phyloP scores from a whole-genome alignment of 2,113 vertebrate genomes.

The Cyanocitta stelleri region DNA sequence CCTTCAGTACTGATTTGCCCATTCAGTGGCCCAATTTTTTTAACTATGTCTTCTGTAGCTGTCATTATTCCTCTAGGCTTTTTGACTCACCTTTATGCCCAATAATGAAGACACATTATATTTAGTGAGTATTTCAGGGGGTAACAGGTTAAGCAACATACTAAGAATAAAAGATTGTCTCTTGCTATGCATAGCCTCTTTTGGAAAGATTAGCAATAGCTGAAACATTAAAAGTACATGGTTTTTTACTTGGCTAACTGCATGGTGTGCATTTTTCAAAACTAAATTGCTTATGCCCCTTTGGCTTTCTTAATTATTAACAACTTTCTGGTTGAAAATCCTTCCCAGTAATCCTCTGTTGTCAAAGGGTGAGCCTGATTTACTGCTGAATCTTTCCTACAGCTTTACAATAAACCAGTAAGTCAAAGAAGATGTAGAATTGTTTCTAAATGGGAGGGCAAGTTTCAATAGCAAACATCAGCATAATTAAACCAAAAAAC shows the following conservation, averaged over 20 bases:
- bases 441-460: neutral
- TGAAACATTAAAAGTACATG: conserved; percentile 55
- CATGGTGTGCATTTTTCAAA: conserved; percentile 54
- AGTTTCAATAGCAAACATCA: neutral
- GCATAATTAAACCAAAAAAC: neutral
- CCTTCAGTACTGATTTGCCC: neutral
- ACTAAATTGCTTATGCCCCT: conserved; percentile 52
- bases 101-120: neutral
- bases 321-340: conserved; percentile 49
- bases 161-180: conserved; percentile 16
- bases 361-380: conserved; percentile 32
- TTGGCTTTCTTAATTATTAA: conserved; percentile 70
- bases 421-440: neutral
- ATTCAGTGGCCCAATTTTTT: neutral
- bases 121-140: neutral
- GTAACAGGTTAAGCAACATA: neutral
- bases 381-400: conserved; percentile 12
- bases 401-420: neutral
- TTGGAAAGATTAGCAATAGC: conserved; percentile 46
- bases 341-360: conserved; percentile 2
- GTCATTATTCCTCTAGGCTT: neutral
- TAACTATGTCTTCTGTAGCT: neutral
- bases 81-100: neutral
- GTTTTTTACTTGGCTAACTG: conserved; percentile 53
- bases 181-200: conserved; percentile 41